Evolutionary conservation across 2,113 vertebrate species (phyloP).

Genomic region (Pelvicachromis taeniatus): DNA sequence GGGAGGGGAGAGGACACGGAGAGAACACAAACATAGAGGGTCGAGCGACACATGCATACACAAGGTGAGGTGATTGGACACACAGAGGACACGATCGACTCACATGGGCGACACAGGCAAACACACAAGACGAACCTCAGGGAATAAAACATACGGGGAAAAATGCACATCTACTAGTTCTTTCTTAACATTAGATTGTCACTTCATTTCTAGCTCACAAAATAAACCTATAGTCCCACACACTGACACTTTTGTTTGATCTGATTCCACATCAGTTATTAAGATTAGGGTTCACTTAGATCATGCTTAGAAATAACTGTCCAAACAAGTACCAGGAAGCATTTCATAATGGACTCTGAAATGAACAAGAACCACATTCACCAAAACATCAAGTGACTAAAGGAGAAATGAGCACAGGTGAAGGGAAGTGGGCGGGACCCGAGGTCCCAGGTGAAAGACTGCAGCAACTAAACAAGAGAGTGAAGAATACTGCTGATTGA

Average conservation of each 20-base stretch:
- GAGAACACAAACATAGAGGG: background rate
- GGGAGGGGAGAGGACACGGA: background rate
- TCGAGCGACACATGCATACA: background rate
- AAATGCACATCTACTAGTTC: background rate
- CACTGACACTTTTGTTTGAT: background rate
- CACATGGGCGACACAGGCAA: background rate
- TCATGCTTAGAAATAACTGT: background rate
- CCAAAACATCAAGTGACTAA: background rate
- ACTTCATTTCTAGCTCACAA: background rate
- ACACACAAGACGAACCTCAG: background rate
- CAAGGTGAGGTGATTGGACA: too few relatives aligned
- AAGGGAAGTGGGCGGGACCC: background rate
- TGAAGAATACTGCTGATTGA: background rate
- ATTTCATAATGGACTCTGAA: background rate
- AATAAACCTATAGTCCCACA: background rate
- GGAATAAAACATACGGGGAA: background rate
- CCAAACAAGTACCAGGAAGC: background rate
- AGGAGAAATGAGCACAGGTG: background rate
- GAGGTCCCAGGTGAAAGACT: background rate
- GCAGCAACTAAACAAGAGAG: background rate
- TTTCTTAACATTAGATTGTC: background rate
- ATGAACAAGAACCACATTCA: background rate
- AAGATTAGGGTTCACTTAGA: background rate
- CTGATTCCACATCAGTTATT: background rate
- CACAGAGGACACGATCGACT: too few relatives aligned